These are phyloP conservation scores for Argyresthia goedartella DNA, from an alignment of 2,888 invertebrate species.

Conservation along the genomic window DNA sequence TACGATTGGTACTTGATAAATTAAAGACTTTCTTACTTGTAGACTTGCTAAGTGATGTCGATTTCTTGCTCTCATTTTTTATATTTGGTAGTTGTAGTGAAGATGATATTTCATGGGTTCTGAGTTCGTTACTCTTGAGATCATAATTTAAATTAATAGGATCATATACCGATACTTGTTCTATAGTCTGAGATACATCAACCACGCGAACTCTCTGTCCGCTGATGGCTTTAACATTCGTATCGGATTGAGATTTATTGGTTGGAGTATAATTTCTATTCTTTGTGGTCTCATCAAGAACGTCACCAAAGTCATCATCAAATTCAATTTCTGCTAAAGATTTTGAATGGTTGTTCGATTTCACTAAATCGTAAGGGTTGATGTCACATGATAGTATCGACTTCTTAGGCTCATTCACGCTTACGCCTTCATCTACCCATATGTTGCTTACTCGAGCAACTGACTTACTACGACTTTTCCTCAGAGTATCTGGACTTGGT, in stretches of 20 bases:
- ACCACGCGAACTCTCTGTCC: conserved; percentile 78
- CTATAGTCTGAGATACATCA: conserved; percentile 57
- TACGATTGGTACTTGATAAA: conserved; percentile 37
- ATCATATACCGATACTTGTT: conserved; percentile 57
- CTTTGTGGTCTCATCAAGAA: conserved; percentile 44
- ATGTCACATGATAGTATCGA: conserved; percentile 88
- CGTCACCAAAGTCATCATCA: conserved; percentile 61
- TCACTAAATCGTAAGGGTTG: conserved; percentile 86
- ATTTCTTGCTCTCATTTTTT: conserved; percentile 52
- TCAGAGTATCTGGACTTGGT: conserved; percentile 50
- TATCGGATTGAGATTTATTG: conserved; percentile 51
- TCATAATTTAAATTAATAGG: conserved; percentile 45
- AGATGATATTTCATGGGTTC: conserved; percentile 39
- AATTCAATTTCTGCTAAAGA: conserved; percentile 63
- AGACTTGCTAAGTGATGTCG: conserved; percentile 39
- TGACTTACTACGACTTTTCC: conserved; percentile 57
- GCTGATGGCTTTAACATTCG: conserved; percentile 74
- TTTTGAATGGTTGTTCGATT: conserved; percentile 59
- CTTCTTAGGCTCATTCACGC: conserved; percentile 55
- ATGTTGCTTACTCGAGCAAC: conserved; percentile 60
- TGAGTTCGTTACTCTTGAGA: conserved; percentile 53
- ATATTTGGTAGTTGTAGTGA: conserved; percentile 54
- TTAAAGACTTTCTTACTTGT: conserved; percentile 42
- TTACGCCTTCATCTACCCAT: conserved; percentile 52
- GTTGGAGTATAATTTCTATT: conserved; percentile 31